Base-by-base conservation (phyloP, 1,140 invertebrate genomes). In the Drosophila funebris region DNA sequence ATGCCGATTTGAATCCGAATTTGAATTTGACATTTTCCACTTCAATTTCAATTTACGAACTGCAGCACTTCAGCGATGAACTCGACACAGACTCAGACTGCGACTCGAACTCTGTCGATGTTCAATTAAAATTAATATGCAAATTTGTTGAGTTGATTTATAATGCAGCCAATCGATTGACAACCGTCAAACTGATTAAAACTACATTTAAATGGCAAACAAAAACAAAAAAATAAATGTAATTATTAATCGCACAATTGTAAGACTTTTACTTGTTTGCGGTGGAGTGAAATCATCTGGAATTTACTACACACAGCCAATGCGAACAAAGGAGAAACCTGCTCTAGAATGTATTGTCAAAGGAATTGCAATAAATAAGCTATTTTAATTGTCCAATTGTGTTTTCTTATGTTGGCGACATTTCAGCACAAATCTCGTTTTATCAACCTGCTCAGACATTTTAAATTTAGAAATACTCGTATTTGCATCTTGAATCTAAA, bases 91-190 rank as follows among this genome's bases (percentile, higher is more conserved):
- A n/a, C n/a, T n/a, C n/a, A n/a, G n/a, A n/a, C n/a, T n/a, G n/a
- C 57, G 57, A 62, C 57, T 66, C 43, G 52, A 20, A 54, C 31
- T 39, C 16, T 43, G 13, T 37, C 37, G 43, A 29, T 81, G 78
- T 87, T 87, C 82, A 87, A 88, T 87, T 87, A 87, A 87, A 88
- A 87, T 87, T 88, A 87, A 87, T 87, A 87, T 87, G 82, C 78
- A 88, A 87, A 87, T 87, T 88, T 83, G 67, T 82, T 33, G 53
- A 54, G 48, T 37, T 53, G 36, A 46, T 5, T 39, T 50, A 27
- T 50, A 37, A 11, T 1, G 11, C 2, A 14, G 22, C 24, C 54
- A 24, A 14, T n/a, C 60, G 50, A 57, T 58, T 71, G 74, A 85
- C 69, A 78, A 74, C 64, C 80, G 77, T 84, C 81, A 62, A 48